These are phyloP conservation scores for Ctenopoma multispine DNA, from an alignment of 2,797 vertebrate genomes.

Conservation along the genomic window DNA sequence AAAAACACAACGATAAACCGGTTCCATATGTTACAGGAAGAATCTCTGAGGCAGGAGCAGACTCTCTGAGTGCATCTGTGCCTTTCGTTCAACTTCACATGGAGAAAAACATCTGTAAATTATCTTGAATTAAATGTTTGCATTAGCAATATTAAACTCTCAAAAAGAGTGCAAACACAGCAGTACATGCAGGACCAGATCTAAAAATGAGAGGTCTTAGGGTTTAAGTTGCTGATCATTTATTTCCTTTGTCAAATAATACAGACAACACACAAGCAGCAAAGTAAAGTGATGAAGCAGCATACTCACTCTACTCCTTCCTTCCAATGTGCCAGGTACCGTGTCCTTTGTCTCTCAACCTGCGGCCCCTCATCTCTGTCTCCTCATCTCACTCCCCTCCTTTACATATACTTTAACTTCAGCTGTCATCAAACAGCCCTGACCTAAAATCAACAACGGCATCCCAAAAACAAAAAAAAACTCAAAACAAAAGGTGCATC, in stretches of 20 bases:
- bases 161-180: neutral
- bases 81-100: slow-evolving; percentile 21
- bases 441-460: slow-evolving; percentile 52
- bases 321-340: slow-evolving; percentile 60
- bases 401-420: slow-evolving; percentile 59
- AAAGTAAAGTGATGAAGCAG: slow-evolving; percentile 46
- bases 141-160: neutral
- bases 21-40: slow-evolving; percentile 75
- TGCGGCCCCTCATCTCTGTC: slow-evolving; percentile 62
- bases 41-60: slow-evolving; percentile 60
- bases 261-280: slow-evolving; percentile 17
- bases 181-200: neutral
- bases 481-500: slow-evolving; percentile 43
- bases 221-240: neutral
- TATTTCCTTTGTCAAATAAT: neutral
- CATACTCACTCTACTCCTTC: slow-evolving; percentile 78
- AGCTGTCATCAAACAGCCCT: slow-evolving; percentile 55
- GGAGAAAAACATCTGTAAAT: neutral
- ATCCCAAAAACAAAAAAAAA: slow-evolving; percentile 40
- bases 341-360: slow-evolving; percentile 69
- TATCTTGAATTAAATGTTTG: neutral
- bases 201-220: neutral
- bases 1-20: slow-evolving; percentile 51
- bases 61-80: slow-evolving; percentile 52
- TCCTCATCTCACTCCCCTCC: slow-evolving; percentile 43